These are phyloP conservation scores for Cynaeus angustus DNA, from an alignment of 2,888 invertebrate genomes.

Conservation along the genomic window DNA sequence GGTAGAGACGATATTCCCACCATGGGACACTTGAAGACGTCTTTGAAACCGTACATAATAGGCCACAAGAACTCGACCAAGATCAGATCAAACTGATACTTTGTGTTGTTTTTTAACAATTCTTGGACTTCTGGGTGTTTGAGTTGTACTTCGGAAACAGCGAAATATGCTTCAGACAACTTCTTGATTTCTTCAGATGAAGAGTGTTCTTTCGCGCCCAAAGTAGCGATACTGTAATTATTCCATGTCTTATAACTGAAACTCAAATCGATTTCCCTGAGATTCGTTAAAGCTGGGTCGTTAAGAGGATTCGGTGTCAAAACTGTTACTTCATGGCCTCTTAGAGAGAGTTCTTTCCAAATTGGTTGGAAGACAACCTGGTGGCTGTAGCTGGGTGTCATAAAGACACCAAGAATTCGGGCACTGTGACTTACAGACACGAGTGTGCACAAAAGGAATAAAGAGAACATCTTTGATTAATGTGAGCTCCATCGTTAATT, in stretches of 20 bases:
- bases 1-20: conserved; percentile 64
- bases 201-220: conserved; percentile 48
- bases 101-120: conserved; percentile 60
- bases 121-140: conserved; percentile 59
- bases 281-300: conserved; percentile 66
- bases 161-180: conserved; percentile 47
- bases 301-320: conserved; percentile 71
- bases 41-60: conserved; percentile 61
- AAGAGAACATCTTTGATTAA: conserved; percentile 28
- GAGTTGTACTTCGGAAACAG: conserved; percentile 52
- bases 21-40: conserved; percentile 66
- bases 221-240: conserved; percentile 36
- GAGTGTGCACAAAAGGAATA: conserved; percentile 52
- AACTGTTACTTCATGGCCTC: conserved; percentile 72
- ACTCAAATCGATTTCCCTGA: conserved; percentile 69
- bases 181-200: conserved; percentile 48
- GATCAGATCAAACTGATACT: conserved; percentile 63
- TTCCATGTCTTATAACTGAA: conserved; percentile 61
- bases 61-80: conserved; percentile 63
- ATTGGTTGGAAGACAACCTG: conserved; percentile 71
- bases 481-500: not conserved
- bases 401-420: conserved; percentile 70
- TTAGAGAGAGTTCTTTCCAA: conserved; percentile 69
- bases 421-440: conserved; percentile 55
- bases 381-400: conserved; percentile 72